Base-by-base conservation (phyloP, 2,113 vertebrate genomes). In the Thinocorus orbignyianus region DNA sequence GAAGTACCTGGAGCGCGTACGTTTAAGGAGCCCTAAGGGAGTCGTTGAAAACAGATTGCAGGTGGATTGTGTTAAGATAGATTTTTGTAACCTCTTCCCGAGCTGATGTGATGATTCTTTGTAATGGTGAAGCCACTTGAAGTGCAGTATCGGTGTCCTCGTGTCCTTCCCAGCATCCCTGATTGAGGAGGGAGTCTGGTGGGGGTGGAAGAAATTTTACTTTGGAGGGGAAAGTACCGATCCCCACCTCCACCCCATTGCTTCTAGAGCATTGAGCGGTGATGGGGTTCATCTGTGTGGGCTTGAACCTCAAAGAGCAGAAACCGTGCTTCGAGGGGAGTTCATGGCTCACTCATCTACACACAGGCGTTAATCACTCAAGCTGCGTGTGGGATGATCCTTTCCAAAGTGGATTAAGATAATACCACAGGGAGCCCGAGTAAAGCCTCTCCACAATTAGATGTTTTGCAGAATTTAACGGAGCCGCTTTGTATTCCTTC, bases 11-110 rank as follows among this genome's bases (percentile, higher is more conserved):
- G 70, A 91, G 76, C 0, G 0, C 5, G 7, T 79, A 61, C 42
- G 11, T 86, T 95, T 86, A 81, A 94, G 69, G 80, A 88, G 68
- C 74, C 82, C 69, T 92, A 84, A 81, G 95, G 92, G 93, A 91
- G 79, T 74, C 13, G 18, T 65, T 84, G 48, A 41, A 90, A 94
- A 81, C 20, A 66, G 72, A 92, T 89, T 93, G 86, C 86, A 76
- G 88, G 80, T 88, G 52, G 57, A 69, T 95, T 82, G 81, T 58
- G 69, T 94, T 92, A 78, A 81, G 93, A 86, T 81, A 69, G 44
- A 44, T 92, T 92, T 97, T 93, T 84, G 60, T 91, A 84, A 90
- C 69, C 52, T 78, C 68, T 93, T 78, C 74, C n/a, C 13, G 41
- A 35, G 26, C 39, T 60, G 64, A 90, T 78, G 51, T 64, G 74